phyloP scores from a whole-genome alignment of 2,797 vertebrate genomes.

The Pteronotus mesoamericanus region DNA sequence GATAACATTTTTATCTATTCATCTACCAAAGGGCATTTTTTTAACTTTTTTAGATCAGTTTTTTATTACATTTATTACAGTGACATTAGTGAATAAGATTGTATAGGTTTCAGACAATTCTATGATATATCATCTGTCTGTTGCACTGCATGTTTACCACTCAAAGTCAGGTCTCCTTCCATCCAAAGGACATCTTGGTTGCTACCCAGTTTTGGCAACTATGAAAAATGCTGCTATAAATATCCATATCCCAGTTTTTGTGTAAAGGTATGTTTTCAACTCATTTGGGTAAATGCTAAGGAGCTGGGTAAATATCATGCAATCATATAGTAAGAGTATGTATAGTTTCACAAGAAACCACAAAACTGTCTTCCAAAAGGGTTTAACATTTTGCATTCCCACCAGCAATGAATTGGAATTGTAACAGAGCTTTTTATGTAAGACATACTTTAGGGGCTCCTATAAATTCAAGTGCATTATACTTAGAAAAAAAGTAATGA shows the following conservation, averaged over 20 bases:
- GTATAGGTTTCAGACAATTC: background rate
- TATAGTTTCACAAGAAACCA: background rate
- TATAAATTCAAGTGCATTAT: background rate
- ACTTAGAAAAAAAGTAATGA: background rate
- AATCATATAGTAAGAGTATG: background rate
- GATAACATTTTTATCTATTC: background rate
- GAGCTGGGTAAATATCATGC: background rate
- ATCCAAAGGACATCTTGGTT: background rate
- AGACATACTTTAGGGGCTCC: background rate
- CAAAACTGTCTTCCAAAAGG: background rate
- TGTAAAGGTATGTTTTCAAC: background rate
- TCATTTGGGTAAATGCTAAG: background rate
- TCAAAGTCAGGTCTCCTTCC: background rate
- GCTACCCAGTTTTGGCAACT: background rate
- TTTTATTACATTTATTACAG: background rate
- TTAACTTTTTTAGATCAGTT: background rate
- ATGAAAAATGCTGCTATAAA: background rate
- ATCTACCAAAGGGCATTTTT: background rate
- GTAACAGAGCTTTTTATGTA: background rate
- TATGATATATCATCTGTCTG: background rate
- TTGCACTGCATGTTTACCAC: background rate
- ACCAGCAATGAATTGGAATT: background rate
- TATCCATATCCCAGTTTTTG: background rate
- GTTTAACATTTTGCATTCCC: background rate
- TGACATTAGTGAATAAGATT: background rate